Percentiles rank a stretch among this genome's conserved stretches.
Evolutionary conservation across 2,113 vertebrate species (phyloP).

Genomic region (Coptodon rendalli): DNA sequence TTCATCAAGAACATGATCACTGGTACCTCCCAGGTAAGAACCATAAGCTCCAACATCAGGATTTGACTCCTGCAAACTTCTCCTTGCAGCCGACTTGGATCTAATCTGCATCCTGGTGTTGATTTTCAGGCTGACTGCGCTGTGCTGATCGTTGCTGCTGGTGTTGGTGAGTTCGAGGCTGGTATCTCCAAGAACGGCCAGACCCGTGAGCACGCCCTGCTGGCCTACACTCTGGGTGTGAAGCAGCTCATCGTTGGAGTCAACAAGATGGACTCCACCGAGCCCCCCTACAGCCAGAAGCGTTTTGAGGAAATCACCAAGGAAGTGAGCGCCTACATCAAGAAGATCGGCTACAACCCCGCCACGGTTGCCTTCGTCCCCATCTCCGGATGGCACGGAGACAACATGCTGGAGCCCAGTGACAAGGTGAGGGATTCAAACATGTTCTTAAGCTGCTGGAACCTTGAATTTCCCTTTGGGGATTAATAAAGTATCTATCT

Average conservation of each 20-base stretch:
- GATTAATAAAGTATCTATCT: too few species aligned
- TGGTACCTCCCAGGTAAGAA: conserved; percentile 74
- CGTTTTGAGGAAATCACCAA: conserved; percentile 76
- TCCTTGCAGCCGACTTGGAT: accelerated
- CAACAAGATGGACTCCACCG: conserved; percentile 81
- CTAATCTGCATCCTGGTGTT: not conserved
- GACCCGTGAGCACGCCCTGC: conserved; percentile 78
- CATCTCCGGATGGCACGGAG: conserved; percentile 78
- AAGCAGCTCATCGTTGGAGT: conserved; percentile 77
- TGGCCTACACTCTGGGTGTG: conserved; percentile 76
- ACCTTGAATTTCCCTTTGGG: too few species aligned
- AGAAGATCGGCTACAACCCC: conserved; percentile 80
- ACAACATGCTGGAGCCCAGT: conserved; percentile 73
- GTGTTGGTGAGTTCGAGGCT: conserved; percentile 78
- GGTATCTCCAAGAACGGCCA: conserved; percentile 80
- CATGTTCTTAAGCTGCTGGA: too few species aligned
- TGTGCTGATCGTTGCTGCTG: conserved; percentile 75
- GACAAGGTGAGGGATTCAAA: conserved; percentile 23
- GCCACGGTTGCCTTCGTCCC: conserved; percentile 71
- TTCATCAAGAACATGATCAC: conserved; percentile 88
- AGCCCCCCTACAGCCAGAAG: conserved; percentile 73
- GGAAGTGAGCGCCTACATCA: conserved; percentile 78
- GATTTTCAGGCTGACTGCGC: conserved; percentile 74
- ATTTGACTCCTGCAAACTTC: not conserved
- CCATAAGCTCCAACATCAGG: accelerated